Conservation (phyloP, 2,797 vertebrate genomes). For the Chiloscyllium punctatum region DNA sequence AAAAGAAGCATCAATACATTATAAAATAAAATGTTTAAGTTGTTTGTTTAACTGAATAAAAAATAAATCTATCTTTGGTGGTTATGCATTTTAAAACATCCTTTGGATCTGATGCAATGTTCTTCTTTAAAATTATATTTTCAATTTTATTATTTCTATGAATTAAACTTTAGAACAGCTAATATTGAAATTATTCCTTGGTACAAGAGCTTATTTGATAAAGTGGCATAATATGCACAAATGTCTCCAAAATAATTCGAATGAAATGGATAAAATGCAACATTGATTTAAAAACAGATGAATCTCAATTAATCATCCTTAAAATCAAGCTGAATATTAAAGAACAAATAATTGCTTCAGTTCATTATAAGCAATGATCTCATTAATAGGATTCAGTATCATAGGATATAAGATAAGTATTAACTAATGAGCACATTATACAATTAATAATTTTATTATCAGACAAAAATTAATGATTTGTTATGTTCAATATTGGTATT, state of each 20-base stretch:
- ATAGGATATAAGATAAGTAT: not conserved
- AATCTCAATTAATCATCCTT: not conserved
- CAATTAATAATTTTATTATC: not conserved
- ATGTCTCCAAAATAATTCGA: not conserved
- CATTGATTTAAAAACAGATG: not conserved
- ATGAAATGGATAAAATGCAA: not conserved
- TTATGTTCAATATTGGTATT: not conserved
- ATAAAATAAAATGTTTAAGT: not conserved
- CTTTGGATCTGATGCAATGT: not conserved
- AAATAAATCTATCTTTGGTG: not conserved
- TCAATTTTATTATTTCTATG: not conserved
- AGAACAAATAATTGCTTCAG: not conserved
- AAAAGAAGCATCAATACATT: not conserved
- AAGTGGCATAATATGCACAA: not conserved
- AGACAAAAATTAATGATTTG: slow-evolving; percentile 11
- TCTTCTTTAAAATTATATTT: not conserved
- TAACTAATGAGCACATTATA: not conserved
- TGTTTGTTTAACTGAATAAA: not conserved
- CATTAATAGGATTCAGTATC: not conserved
- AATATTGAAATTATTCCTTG: not conserved
- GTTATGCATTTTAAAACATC: not conserved
- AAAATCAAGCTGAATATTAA: not conserved
- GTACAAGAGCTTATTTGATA: not conserved
- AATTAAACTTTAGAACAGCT: not conserved
- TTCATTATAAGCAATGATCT: not conserved